Evolutionary conservation across 1,140 invertebrate species (phyloP), one percentile per base, ranked within the genome.

Genomic region (Lithobius niger): DNA sequence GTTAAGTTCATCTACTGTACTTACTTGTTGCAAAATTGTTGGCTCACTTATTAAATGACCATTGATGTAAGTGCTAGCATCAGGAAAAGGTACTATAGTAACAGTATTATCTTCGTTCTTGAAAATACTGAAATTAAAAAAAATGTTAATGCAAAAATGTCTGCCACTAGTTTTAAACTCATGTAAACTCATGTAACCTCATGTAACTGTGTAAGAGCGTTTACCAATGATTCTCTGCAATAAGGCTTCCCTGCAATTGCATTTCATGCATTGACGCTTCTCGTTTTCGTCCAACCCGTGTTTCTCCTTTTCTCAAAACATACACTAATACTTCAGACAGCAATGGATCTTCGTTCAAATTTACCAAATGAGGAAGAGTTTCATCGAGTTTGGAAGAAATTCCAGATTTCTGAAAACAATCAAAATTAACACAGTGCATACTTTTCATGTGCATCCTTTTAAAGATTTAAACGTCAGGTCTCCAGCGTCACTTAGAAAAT

Each of bases 251-350:
- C 59, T 74, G 74, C 15, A 83, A 69, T 27, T 80, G 71, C 42
- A 84, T 81, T 59, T 82, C 77, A 40, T 66, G 64, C 24, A 60
- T 58, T 3, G 67, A 66, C 27, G 72, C 67, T 27, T 68, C 40
- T 26, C 61, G 61, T 58, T 62, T 62, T 3, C 69, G 56, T 4
- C 74, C 74, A 18, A 76, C 64, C 13, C 60, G 60, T 1, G 72
- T 73, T 27, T 65, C 58, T 1, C 72, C 73, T 44, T 69, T 63
- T 40, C 70, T 69, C 44, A 84, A 64, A 0, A 81, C 65, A 64
- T 84, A 84, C 56, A 81, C 72, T 52, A 84, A 69, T 3, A 78
- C 80, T 61, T 82, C 81, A 1, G 79, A 80, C n/a, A 83, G 65
- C 64, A 81, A 79, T 3, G 82, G 81, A 69, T 84, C 82, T 40